phyloP scores from a whole-genome alignment of 2,888 invertebrate genomes.

The Plemyria rubiginata region DNA sequence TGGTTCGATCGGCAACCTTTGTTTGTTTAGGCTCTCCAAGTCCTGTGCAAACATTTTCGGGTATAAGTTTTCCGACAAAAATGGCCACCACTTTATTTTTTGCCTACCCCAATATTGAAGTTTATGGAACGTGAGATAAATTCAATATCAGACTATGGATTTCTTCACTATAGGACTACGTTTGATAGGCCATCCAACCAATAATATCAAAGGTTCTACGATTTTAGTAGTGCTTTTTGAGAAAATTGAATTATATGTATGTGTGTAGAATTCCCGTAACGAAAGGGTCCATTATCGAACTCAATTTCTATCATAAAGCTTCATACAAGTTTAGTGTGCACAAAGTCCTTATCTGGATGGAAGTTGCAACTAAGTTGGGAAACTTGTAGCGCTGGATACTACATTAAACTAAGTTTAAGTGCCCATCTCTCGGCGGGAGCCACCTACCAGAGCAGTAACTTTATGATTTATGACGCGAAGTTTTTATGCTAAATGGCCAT shows the following conservation, averaged over 20 bases:
- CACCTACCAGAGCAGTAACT: conserved; percentile 49
- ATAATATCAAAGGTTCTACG: too few relatives aligned
- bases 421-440: conserved; percentile 54
- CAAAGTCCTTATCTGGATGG: conserved; percentile 23
- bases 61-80: conserved; percentile 11
- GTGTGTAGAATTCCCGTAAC: neutral
- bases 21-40: conserved; percentile 33
- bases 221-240: too few relatives aligned
- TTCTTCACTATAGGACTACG: neutral
- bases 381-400: conserved; percentile 56
- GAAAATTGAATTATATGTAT: too few relatives aligned
- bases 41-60: conserved; percentile 24
- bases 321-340: conserved; percentile 15
- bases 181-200: neutral
- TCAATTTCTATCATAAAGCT: neutral
- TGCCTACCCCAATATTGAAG: conserved; percentile 11
- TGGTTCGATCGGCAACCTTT: conserved; percentile 22
- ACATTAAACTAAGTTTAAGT: conserved; percentile 61
- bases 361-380: conserved; percentile 54
- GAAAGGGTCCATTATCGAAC: neutral
- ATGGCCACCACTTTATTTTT: conserved; percentile 8
- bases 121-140: conserved; percentile 9
- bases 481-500: conserved; percentile 51
- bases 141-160: conserved; percentile 2
- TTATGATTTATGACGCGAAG: conserved; percentile 61